A percentile compares a stretch with the other conserved stretches of the same genome.
These are phyloP conservation scores for Nephrotoma flavescens DNA, from an alignment of 2,888 invertebrate genomes.

Conservation along the genomic window DNA sequence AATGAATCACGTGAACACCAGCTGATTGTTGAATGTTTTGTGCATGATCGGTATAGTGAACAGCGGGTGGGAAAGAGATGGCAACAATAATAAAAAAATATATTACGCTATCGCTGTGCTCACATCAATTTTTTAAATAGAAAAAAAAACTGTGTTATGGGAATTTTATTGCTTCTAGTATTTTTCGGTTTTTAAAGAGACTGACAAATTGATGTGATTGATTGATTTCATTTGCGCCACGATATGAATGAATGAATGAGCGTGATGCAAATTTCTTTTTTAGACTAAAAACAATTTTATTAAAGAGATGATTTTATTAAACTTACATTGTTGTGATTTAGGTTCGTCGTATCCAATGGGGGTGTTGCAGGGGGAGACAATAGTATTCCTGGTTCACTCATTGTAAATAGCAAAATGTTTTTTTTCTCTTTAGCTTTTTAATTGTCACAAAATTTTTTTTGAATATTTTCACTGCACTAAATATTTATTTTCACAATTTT, in stretches of 20 bases:
- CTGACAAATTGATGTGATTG: neutral
- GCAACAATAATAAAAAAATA: constrained; percentile 3
- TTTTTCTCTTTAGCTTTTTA: constrained; percentile 10
- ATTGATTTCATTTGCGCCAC: neutral
- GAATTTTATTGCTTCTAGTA: neutral
- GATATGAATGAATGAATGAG: neutral
- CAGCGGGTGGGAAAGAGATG: constrained; percentile 21
- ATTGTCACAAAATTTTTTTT: constrained; percentile 7
- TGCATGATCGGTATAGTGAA: constrained; percentile 29
- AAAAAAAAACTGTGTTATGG: neutral
- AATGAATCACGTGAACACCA: constrained; percentile 59
- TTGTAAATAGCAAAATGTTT: constrained; percentile 4
- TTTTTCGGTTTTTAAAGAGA: neutral
- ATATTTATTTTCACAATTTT: neutral
- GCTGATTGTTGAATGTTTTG: constrained; percentile 44
- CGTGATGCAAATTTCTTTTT: neutral
- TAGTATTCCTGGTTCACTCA: constrained; percentile 29
- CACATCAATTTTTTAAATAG: neutral
- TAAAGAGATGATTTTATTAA: constrained; percentile 21
- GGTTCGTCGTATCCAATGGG: constrained; percentile 38
- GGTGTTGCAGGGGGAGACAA: constrained; percentile 61
- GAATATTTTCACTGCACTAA: neutral
- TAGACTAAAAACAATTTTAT: neutral
- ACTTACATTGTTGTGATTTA: constrained; percentile 25
- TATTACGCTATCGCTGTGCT: neutral